Base-by-base conservation (phyloP, 2,888 invertebrate genomes). In the Drosophila antonietae region DNA sequence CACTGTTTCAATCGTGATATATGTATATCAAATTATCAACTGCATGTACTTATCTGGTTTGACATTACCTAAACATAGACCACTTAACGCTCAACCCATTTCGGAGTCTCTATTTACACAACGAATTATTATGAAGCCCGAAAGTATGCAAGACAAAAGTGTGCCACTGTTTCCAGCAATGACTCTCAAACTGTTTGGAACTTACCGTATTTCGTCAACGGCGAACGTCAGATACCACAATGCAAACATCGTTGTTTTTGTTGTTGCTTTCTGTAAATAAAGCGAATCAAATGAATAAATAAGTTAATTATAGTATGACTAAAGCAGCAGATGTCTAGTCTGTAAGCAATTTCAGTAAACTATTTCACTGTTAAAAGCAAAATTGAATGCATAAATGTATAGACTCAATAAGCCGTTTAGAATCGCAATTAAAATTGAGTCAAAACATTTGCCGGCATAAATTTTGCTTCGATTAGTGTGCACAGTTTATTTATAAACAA, bases 191-290 rank as follows among this genome's bases (percentile, higher is more conserved):
- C 77, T 70, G 61, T 67, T 37, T 12, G 6, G 9, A 53, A 92
- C 92, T 92, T 78, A 92, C 92, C 92, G 91, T 72, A 92, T 81
- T 80, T 92, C 92, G 46, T 92, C 92, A 70, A 92, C 84, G 58
- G 92, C 92, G 72, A 92, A 85, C 51, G 92, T 91, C 68, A 92
- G 78, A 83, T 92, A 92, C 92, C 92, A 92, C 80, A 92, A 85
- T 66, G 92, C 92, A 81, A 92, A 92, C 92, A 92, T 92, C 73
- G 75, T 79, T 64, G 20, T 79, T 64, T 33, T 63, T 70, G 41
- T 63, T 68, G 57, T 44, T 70, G 68, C 49, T 52, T 41, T 81
- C 91, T 91, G 80, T 66, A 90, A 90, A 77, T 56, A 67, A 39
- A 56, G 53, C 58, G 41, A 68, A 14, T 51, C 14, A 18, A 35